Evolutionary conservation across 2,113 vertebrate genomes (phyloP), one percentile per base, ranked within the genome.

Genomic region (Orientallactaga bullata): DNA sequence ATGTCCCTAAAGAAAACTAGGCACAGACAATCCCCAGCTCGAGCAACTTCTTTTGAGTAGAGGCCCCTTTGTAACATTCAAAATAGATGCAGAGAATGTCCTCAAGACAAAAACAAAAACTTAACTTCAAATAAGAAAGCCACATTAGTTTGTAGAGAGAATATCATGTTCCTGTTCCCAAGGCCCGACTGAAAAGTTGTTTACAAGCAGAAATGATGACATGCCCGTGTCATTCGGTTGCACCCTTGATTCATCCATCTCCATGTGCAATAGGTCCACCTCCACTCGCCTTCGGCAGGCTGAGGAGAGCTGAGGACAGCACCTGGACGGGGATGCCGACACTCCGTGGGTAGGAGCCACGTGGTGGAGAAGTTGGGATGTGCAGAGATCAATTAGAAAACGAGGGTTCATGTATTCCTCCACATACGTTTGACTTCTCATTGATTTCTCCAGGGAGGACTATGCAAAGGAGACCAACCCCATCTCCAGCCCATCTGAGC

Each of bases 51-150:
- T 81, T 85, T 69, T 85, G 32, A 90, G 72, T 12, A 16, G 12
- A 65, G 94, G 3, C 37, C 39, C 79, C 71, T 78, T 66, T 74
- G 23, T 28, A 90, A 68, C 42, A 88, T 93, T 82, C 79, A 88
- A 93, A 89, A 93, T 72, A 88, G 88, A 97, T 76, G 88, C 60
- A 87, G 58, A 88, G 90, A 82, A 90, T 68, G 51, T 85, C 77
- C 61, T 95, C 84, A 89, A 90, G 91, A 93, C 90, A 94, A 95
- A 47, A 96, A 82, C 88, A 51, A 35, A 89, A 94, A 88, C 55
- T 24, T 42, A 83, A 86, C 55, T 97, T 94, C 61, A 88, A 96
- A 80, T 91, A 89, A 93, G 92, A 92, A 97, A 96, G 87, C 73
- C 90, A 95, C 73, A 95, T 16, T 55, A 55, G 55, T 96, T 93